Evolutionary conservation across 1,140 invertebrate species (phyloP), one percentile per base, ranked within the genome.

Genomic region (Calephelis virginiensis): DNA sequence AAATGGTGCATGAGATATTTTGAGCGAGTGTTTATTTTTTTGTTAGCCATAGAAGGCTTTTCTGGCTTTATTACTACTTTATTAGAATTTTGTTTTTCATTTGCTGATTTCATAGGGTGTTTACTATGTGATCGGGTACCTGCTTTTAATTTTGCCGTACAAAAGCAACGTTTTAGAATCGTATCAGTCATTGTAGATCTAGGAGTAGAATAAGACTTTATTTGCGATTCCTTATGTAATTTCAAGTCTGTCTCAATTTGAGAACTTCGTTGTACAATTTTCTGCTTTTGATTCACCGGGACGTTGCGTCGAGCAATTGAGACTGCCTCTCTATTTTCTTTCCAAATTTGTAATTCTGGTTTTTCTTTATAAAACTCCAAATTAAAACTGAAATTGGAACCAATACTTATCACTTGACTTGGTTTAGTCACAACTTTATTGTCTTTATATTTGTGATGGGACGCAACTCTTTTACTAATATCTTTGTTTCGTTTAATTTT

Each of bases 311-410:
- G 46, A 63, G 46, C 45, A 48, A 38, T 40, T 48, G 60, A 60
- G 4, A 38, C 8, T 4, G 28, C 12, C 37, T 59, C 12, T 11
- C 7, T 12, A 47, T 17, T 37, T 46, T 62, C 38, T 40, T 66
- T 47, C 43, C n/a, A 59, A 48, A 14, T 60, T 28, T 60, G 47
- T 56, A 37, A 28, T 1, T 43, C 61, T 7, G 63, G 38, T 37
- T 71, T 68, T 66, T 73, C 61, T 73, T 76, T 77, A 68, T 66
- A 73, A 70, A 80, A 80, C 71, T 80, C 76, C 4, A 80, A 48
- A 64, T 75, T 73, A 66, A 78, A 75, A 64, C 68, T 78, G 50
- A 73, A 68, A 40, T 60, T 69, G n/a, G 77, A 78, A 48, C 69
- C 71, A 45, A 78, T 64, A 47, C 59, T 50, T 13, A 78, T 69